These are phyloP conservation scores for Pseudomyrmex pallidus DNA, from an alignment of 1,140 invertebrate genomes.

Conservation along the genomic window DNA sequence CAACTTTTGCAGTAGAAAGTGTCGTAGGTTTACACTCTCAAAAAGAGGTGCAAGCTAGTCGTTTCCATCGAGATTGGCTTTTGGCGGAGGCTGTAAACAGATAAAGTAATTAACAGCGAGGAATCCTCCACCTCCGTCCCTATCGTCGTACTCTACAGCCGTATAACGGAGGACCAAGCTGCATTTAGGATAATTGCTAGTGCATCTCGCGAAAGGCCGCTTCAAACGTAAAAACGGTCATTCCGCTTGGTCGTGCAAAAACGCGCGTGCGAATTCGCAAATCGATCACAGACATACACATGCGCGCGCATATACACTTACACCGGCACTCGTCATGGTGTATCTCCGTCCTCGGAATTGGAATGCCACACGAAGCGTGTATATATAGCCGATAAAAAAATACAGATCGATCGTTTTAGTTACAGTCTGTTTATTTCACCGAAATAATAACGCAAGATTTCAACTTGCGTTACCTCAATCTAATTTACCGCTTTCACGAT, in stretches of 20 bases:
- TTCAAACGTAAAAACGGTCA: constrained; percentile 61
- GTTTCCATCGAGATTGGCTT: constrained; percentile 52
- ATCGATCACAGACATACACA: constrained; percentile 33
- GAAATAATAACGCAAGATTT: constrained; percentile 24
- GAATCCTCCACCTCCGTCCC: not conserved
- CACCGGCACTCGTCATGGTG: not conserved
- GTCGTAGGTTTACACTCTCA: not conserved
- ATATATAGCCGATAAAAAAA: constrained; percentile 49
- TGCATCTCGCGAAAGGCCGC: constrained; percentile 55
- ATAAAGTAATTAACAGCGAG: constrained; percentile 64
- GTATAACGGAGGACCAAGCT: constrained; percentile 24
- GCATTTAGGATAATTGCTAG: constrained; percentile 63
- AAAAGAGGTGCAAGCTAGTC: constrained; percentile 35
- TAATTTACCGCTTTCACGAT: not conserved
- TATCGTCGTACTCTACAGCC: constrained; percentile 20
- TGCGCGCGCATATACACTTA: not conserved
- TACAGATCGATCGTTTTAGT: constrained; percentile 31
- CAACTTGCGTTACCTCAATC: not conserved
- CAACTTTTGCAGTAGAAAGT: constrained; percentile 10
- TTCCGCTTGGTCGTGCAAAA: constrained; percentile 61
- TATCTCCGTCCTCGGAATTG: constrained; percentile 40
- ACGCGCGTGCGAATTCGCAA: constrained; percentile 59
- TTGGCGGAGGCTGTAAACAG: constrained; percentile 54
- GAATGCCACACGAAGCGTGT: constrained; percentile 46
- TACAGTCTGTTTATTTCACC: constrained; percentile 39